Base-by-base conservation (phyloP, 2,888 invertebrate genomes). In the Drosophila prolongata region DNA sequence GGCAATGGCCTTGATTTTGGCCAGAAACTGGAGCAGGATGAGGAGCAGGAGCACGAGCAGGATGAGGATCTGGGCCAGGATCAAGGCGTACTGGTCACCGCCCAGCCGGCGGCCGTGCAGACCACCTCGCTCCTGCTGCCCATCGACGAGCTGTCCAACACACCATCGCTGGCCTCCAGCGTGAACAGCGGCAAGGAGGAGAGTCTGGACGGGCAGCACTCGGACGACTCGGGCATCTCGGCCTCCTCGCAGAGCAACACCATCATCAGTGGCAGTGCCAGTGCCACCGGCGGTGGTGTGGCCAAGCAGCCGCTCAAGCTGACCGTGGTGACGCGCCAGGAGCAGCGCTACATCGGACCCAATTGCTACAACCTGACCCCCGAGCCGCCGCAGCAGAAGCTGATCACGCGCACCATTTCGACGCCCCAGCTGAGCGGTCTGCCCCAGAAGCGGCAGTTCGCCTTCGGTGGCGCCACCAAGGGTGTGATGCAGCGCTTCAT, bases 401-500 rank as follows among this genome's bases (percentile, higher is more conserved):
- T 91, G 16, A 84, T 92, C 67, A 86, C 91, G 14, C 82, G 92
- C 30, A 90, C 91, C 13, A 86, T 90, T 14, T 92, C 92, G 1
- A 91, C 92, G 16, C 91, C 92, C 30, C 91, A 90, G 70, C 61
- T 87, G 52, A 57, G 70, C 13, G 68, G 73, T 2, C 14, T 54
- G 44, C 62, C 68, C 16, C 77, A 71, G 68, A 82, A 80, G 68
- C 94, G 95, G 35, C 95, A 95, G 84, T 90, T 90, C 27, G 94
- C 95, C 6, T 95, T 95, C 9, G 94, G 94, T 74, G 94, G 93
- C 3, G 94, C 94, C 14, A 95, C 95, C 69, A 96, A 91, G 76
- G 97, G 97, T 13, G 94, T 97, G 30, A 97, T 97, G 97, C 96
- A 97, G 88, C 94, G 96, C 88, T 97, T 97, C 90, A 94, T 97